phyloP scores from a whole-genome alignment of 2,797 vertebrate genomes.

The Astyanax mexicanus region DNA sequence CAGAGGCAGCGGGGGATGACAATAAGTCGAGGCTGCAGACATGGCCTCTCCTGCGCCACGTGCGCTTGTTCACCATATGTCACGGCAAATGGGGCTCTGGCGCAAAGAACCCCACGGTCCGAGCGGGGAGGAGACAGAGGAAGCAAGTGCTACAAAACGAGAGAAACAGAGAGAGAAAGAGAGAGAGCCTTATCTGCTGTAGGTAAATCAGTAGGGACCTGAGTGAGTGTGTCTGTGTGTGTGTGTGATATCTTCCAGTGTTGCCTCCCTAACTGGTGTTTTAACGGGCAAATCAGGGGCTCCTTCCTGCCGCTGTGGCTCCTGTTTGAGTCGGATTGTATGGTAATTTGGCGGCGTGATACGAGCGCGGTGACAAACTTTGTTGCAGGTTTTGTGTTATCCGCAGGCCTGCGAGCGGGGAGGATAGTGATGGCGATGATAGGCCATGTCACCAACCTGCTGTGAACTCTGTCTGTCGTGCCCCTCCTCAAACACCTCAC shows the following conservation, averaged over 20 bases:
- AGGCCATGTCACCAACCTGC: constrained; percentile 70
- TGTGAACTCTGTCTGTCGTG: constrained; percentile 66
- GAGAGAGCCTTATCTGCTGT: background rate
- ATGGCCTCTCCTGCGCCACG: constrained; percentile 75
- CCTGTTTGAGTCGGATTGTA: constrained; percentile 41
- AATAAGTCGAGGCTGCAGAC: constrained; percentile 80
- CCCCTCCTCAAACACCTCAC: constrained; percentile 59
- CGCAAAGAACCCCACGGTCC: constrained; percentile 67
- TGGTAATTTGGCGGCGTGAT: constrained; percentile 55
- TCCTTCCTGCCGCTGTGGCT: constrained; percentile 40
- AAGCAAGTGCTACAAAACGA: constrained; percentile 51
- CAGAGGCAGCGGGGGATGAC: constrained; percentile 77
- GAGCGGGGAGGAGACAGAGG: constrained; percentile 6
- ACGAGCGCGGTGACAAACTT: constrained; percentile 65
- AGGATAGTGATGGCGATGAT: constrained; percentile 69
- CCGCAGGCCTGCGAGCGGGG: constrained; percentile 54
- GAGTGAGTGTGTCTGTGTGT: no score
- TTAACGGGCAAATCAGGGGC: constrained; percentile 29
- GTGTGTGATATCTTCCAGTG: constrained; percentile 12
- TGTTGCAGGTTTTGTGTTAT: constrained; percentile 40
- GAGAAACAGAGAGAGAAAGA: constrained; percentile 43
- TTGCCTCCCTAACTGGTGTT: constrained; percentile 33
- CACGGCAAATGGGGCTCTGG: constrained; percentile 76
- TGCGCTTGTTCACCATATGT: constrained; percentile 71
- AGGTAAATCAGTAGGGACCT: constrained; percentile 24